phyloP scores from a whole-genome alignment of 2,797 vertebrate genomes.

The Sebastes itinus region DNA sequence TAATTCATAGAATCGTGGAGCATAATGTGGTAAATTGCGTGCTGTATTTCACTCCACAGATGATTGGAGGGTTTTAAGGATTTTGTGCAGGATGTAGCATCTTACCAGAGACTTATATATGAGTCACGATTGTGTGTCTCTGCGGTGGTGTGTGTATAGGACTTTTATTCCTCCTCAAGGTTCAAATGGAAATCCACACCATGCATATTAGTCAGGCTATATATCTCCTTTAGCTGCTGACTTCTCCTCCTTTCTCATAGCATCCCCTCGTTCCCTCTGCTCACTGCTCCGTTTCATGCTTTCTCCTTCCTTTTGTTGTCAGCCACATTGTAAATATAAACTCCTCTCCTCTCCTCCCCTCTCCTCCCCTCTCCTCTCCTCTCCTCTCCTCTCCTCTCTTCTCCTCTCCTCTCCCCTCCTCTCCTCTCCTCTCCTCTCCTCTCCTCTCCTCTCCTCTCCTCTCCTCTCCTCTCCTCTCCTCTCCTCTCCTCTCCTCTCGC shows the following conservation, averaged over 20 bases:
- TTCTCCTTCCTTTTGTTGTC: slow-evolving; percentile 13
- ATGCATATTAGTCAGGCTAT: slow-evolving; percentile 36
- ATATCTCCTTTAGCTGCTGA: slow-evolving; percentile 21
- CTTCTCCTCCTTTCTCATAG: slow-evolving; percentile 1
- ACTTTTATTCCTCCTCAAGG: slow-evolving; percentile 44
- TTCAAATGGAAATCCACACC: slow-evolving; percentile 42
- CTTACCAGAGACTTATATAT: slow-evolving; percentile 30
- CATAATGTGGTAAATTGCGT: background rate
- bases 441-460: background rate
- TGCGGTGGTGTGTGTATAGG: background rate
- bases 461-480: background rate
- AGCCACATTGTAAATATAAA: slow-evolving; percentile 26
- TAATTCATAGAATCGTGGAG: background rate
- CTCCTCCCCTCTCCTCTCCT: background rate
- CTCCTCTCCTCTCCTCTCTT: background rate
- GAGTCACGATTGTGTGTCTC: slow-evolving; percentile 4
- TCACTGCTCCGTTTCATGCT: background rate
- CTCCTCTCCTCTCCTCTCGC: background rate
- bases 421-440: background rate
- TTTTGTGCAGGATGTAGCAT: slow-evolving; percentile 29
- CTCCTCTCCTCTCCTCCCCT: background rate
- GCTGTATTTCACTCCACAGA: background rate
- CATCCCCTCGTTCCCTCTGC: slow-evolving; percentile 3
- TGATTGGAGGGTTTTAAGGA: slow-evolving; percentile 25
- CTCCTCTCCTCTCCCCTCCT: background rate